phyloP scores from a whole-genome alignment of 2,888 invertebrate genomes.

The Eilema griseolum region DNA sequence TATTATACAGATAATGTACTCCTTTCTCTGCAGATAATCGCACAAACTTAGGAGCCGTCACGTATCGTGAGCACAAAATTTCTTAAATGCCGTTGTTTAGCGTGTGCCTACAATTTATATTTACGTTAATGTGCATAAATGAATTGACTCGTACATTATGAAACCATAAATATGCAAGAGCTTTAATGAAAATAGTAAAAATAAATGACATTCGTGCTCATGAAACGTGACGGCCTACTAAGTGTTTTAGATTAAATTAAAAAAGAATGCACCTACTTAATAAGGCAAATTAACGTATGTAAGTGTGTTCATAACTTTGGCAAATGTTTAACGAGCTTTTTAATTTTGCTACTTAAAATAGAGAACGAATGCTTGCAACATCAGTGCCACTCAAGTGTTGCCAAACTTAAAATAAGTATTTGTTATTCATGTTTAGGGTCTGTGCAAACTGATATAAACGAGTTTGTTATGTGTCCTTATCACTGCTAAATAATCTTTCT shows the following conservation, averaged over 20 bases:
- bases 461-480: not conserved
- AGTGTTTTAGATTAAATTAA: not conserved
- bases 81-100: not conserved
- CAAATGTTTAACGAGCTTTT: not conserved
- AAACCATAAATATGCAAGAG: not conserved
- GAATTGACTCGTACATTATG: not conserved
- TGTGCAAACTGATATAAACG: not conserved
- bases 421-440: not conserved
- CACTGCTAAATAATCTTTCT: too few species aligned
- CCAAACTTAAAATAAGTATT: constrained; percentile 1
- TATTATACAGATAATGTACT: not conserved
- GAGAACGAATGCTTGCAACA: constrained; percentile 1
- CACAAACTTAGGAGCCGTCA: not conserved
- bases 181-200: constrained; percentile 1
- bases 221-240: constrained; percentile 10
- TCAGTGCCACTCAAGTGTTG: not conserved
- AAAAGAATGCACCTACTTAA: not conserved
- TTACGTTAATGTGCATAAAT: constrained; percentile 1
- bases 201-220: constrained; percentile 12
- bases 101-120: constrained; percentile 5
- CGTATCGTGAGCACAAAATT: constrained; percentile 3
- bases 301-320: not conserved
- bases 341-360: not conserved
- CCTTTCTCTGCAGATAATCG: constrained; percentile 1
- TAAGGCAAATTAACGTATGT: not conserved